These are phyloP conservation scores for Lordiphosa andalusiaca DNA, from an alignment of 2,888 invertebrate genomes.

Conservation along the genomic window DNA sequence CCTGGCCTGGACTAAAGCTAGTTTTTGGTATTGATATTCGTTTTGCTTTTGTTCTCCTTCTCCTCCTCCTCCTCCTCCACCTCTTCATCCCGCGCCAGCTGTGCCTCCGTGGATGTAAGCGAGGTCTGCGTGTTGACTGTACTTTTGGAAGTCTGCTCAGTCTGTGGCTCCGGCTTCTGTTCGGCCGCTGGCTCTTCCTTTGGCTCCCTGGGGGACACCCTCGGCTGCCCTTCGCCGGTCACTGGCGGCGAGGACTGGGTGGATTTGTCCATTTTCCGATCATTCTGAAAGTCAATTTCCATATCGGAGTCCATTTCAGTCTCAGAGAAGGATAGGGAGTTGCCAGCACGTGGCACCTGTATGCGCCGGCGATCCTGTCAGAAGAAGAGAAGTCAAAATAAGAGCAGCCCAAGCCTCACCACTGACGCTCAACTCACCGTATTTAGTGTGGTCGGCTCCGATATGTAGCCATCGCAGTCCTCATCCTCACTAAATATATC, in stretches of 20 bases:
- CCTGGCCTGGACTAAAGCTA: slow-evolving; percentile 26
- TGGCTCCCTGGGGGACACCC: slow-evolving; percentile 3
- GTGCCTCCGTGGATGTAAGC: neutral
- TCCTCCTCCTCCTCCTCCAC: slow-evolving; percentile 11
- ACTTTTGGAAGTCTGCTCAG: neutral
- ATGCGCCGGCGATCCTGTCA: slow-evolving; percentile 81
- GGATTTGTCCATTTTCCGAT: slow-evolving; percentile 58
- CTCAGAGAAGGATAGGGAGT: slow-evolving; percentile 90
- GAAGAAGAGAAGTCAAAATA: neutral
- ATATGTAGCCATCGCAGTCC: slow-evolving; percentile 90
- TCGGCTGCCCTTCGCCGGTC: slow-evolving; percentile 12
- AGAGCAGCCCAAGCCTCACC: neutral
- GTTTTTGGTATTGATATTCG: slow-evolving; percentile 58
- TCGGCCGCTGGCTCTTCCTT: neutral
- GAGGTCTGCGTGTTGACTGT: slow-evolving; percentile 5
- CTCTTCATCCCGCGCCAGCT: neutral
- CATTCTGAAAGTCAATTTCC: slow-evolving; percentile 76
- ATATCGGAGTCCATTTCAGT: slow-evolving; percentile 89
- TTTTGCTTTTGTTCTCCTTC: slow-evolving; percentile 24
- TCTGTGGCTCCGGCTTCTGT: slow-evolving; percentile 6
- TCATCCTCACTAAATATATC: slow-evolving; percentile 79
- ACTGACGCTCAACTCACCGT: slow-evolving; percentile 51
- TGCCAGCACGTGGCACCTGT: slow-evolving; percentile 84
- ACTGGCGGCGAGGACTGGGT: slow-evolving; percentile 51
- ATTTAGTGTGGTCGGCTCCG: slow-evolving; percentile 85